Evolutionary conservation across 2,797 vertebrate genomes (phyloP).

Genomic region (Tauraco hartlaubi): DNA sequence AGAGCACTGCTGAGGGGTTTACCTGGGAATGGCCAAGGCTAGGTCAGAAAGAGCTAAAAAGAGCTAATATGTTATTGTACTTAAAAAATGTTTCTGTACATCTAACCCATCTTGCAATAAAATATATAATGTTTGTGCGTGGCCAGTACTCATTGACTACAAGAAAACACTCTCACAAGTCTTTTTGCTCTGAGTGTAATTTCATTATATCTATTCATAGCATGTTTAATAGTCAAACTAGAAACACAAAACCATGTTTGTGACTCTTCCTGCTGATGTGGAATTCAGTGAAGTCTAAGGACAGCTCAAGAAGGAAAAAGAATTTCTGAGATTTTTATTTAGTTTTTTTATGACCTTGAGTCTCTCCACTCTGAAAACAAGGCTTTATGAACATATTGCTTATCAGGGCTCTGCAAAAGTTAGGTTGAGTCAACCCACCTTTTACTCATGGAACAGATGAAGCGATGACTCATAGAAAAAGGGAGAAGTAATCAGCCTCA

Average conservation of each 20-base stretch:
- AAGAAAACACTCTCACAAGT: background rate
- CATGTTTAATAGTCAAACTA: background rate
- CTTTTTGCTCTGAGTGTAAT: background rate
- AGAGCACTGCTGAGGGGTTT: background rate
- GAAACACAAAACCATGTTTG: background rate
- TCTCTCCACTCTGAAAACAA: background rate
- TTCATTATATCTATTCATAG: background rate
- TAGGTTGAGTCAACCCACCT: background rate
- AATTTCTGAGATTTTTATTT: background rate
- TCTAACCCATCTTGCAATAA: background rate
- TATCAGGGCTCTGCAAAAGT: background rate
- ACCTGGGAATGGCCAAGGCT: background rate
- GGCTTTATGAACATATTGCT: conserved; percentile 3
- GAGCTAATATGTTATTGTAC: background rate
- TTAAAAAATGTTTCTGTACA: background rate
- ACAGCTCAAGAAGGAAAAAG: background rate
- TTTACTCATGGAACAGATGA: background rate
- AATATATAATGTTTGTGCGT: background rate
- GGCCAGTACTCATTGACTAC: background rate
- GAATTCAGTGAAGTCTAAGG: background rate
- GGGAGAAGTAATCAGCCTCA: background rate
- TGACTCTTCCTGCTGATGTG: background rate
- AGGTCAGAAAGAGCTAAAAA: background rate
- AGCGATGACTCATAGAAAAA: conserved; percentile 13
- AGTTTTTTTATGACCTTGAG: background rate